A percentile compares a stretch with the other conserved stretches of the same genome.
These are phyloP conservation scores for Glareola pratincola DNA, from an alignment of 2,113 vertebrate genomes.

Conservation along the genomic window DNA sequence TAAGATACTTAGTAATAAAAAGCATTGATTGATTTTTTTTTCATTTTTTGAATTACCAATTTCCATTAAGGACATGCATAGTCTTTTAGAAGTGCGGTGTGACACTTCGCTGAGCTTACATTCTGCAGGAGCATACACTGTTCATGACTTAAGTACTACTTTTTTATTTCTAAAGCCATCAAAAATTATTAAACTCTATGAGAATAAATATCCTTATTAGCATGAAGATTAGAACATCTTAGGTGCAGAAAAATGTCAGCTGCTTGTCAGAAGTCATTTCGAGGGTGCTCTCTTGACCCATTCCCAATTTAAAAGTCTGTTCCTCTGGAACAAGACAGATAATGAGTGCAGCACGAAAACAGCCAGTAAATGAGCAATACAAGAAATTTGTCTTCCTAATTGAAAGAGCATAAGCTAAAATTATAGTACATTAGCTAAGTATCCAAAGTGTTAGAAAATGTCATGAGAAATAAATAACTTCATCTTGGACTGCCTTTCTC, in stretches of 20 bases:
- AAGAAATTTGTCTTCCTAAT: constrained; percentile 51
- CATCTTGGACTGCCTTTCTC: not conserved
- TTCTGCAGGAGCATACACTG: not conserved
- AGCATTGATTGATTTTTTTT: fast-evolving
- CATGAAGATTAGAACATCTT: constrained; percentile 45
- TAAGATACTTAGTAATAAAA: not conserved
- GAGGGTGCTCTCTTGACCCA: constrained; percentile 37
- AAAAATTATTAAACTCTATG: constrained; percentile 31
- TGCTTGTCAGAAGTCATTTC: constrained; percentile 52
- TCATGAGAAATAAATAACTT: constrained; percentile 44
- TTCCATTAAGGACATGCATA: not conserved
- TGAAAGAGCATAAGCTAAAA: constrained; percentile 53
- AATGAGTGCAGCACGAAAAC: constrained; percentile 28
- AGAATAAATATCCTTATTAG: constrained; percentile 45
- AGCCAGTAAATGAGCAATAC: constrained; percentile 45
- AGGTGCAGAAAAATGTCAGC: constrained; percentile 35
- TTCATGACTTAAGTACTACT: not conserved
- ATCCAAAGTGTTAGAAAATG: constrained; percentile 23
- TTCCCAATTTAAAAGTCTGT: constrained; percentile 38
- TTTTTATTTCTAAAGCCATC: constrained; percentile 37
- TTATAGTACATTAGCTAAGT: constrained; percentile 33
- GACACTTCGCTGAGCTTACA: not conserved
- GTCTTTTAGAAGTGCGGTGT: not conserved
- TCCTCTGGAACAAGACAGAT: constrained; percentile 7
- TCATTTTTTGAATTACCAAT: not conserved